Conservation (phyloP, 2,113 vertebrate genomes). For the Scomber colias region DNA sequence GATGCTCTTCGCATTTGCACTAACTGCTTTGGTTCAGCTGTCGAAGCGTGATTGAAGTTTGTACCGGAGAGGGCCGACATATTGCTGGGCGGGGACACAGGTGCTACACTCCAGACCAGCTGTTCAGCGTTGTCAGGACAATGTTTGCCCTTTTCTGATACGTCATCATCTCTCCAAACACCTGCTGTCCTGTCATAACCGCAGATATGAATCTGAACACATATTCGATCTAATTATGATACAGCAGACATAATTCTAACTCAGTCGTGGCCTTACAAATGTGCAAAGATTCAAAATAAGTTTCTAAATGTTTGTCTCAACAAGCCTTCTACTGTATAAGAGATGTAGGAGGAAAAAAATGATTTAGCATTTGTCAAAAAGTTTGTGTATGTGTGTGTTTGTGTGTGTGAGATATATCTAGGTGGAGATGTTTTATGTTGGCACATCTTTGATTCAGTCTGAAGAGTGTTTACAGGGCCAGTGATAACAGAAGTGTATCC, state of each 20-base stretch:
- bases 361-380: too few species aligned
- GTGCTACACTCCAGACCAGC: conserved; percentile 71
- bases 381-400: too few species aligned
- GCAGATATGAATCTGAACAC: conserved; percentile 42
- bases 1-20: conserved; percentile 59
- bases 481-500: conserved; percentile 9
- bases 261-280: conserved; percentile 3
- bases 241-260: conserved; percentile 12
- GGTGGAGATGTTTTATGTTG: not conserved
- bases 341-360: not conserved
- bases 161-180: conserved; percentile 71
- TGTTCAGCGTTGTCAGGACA: conserved; percentile 77
- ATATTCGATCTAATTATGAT: conserved; percentile 65
- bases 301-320: not conserved
- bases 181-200: conserved; percentile 77
- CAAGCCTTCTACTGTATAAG: not conserved
- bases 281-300: conserved; percentile 3
- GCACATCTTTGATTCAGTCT: conserved; percentile 32
- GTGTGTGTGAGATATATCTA: not conserved
- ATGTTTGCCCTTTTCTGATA: conserved; percentile 77
- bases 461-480: conserved; percentile 31
- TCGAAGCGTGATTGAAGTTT: conserved; percentile 75
- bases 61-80: conserved; percentile 51
- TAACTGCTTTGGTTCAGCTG: conserved; percentile 47
- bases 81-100: conserved; percentile 64